phyloP scores from a whole-genome alignment of 2,888 invertebrate genomes.

The Pterostichus niger region DNA sequence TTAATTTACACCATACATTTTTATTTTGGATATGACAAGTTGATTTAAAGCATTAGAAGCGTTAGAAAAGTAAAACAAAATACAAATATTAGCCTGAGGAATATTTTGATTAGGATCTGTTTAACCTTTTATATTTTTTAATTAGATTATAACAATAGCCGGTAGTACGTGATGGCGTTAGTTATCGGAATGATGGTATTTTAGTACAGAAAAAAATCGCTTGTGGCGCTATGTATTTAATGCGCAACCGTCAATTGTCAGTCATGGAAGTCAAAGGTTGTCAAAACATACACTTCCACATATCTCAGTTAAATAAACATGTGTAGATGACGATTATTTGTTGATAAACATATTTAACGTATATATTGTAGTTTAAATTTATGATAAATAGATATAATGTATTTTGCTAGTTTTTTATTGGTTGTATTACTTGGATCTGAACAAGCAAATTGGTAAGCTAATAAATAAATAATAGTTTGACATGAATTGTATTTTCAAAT shows the following conservation, averaged over 20 bases:
- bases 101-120: not conserved
- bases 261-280: conserved; percentile 65
- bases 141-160: not conserved
- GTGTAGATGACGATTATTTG: conserved; percentile 63
- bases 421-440: conserved; percentile 60
- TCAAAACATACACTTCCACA: conserved; percentile 59
- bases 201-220: conserved; percentile 1
- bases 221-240: conserved; percentile 37
- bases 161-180: conserved; percentile 4
- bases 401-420: conserved; percentile 67
- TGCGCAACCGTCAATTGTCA: conserved; percentile 49
- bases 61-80: no score
- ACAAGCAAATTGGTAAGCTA: conserved; percentile 58
- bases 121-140: not conserved
- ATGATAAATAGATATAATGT: conserved; percentile 56
- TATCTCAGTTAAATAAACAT: conserved; percentile 62
- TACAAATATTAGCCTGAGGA: no score
- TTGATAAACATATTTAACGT: conserved; percentile 53
- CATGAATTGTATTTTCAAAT: not conserved
- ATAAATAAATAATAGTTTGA: not conserved
- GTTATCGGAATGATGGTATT: not conserved
- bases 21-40: no score
- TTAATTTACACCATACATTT: no score
- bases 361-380: conserved; percentile 49
- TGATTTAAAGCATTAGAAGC: no score